A percentile compares a stretch with the other conserved stretches of the same genome.
phyloP scores from a whole-genome alignment of 2,888 invertebrate species.

The Cosmia pyralina region DNA sequence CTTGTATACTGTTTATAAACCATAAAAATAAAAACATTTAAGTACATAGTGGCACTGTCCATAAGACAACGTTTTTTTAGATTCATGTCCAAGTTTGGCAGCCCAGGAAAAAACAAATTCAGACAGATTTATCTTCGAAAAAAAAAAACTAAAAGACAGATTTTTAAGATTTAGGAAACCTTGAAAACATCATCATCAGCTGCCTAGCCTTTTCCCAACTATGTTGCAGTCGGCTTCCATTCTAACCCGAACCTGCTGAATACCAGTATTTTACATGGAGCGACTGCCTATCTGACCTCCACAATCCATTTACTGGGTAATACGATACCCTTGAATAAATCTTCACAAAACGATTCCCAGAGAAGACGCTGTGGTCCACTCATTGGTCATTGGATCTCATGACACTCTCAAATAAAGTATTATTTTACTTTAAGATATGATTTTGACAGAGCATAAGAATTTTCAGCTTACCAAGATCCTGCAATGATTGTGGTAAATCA shows the following conservation, averaged over 20 bases:
- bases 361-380: not conserved
- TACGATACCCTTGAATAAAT: not conserved
- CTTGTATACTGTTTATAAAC: too few species aligned
- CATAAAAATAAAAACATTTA: too few species aligned
- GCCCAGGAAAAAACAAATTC: not conserved
- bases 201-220: too few species aligned
- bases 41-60: not conserved
- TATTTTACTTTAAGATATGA: not conserved
- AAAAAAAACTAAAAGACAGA: not conserved
- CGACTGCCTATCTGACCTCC: too few species aligned
- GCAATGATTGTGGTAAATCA: conserved; percentile 83
- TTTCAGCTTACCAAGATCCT: conserved; percentile 73
- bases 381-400: not conserved
- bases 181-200: not conserved
- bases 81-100: not conserved
- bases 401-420: not conserved
- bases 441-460: not conserved
- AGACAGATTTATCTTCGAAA: not conserved
- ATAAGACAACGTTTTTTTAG: not conserved
- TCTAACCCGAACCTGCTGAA: too few species aligned
- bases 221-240: too few species aligned
- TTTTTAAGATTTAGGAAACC: not conserved
- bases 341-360: not conserved
- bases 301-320: too few species aligned
- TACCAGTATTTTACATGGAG: too few species aligned